Conservation (phyloP, 2,113 vertebrate species). For the Alethe castanea region DNA sequence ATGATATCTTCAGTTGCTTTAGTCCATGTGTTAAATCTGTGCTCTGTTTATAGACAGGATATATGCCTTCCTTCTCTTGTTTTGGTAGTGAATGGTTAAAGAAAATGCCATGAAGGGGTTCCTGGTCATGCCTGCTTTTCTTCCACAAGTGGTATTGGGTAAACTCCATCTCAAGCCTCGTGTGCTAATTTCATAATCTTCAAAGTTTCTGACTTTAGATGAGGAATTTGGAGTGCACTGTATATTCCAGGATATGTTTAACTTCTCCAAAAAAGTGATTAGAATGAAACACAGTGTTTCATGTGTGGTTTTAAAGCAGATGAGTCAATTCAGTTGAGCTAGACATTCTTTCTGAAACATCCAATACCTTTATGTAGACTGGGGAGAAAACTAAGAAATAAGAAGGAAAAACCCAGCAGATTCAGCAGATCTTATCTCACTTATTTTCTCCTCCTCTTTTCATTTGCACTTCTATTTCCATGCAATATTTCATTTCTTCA, state of each 20-base stretch:
- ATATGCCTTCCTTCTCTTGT: background rate
- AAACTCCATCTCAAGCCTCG: background rate
- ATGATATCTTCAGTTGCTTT: background rate
- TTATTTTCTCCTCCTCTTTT: constrained; percentile 23
- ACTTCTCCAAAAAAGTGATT: background rate
- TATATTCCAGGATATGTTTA: background rate
- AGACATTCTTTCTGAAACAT: background rate
- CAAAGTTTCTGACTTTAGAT: background rate
- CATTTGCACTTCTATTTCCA: constrained; percentile 58
- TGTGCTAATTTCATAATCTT: background rate
- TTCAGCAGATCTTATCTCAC: constrained; percentile 55
- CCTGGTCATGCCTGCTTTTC: background rate
- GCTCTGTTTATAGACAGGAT: background rate
- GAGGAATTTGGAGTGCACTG: background rate
- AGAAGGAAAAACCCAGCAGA: background rate
- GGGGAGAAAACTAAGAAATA: constrained; percentile 11
- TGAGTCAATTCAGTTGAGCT: background rate
- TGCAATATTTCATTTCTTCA: constrained; percentile 56
- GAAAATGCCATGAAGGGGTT: background rate
- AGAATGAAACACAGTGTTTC: background rate
- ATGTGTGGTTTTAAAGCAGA: background rate
- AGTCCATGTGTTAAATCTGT: background rate
- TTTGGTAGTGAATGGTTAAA: background rate
- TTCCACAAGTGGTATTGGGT: background rate
- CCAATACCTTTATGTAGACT: background rate